Evolutionary conservation across 2,797 vertebrate genomes (phyloP).

Genomic region (Philypnodon macrostomus): DNA sequence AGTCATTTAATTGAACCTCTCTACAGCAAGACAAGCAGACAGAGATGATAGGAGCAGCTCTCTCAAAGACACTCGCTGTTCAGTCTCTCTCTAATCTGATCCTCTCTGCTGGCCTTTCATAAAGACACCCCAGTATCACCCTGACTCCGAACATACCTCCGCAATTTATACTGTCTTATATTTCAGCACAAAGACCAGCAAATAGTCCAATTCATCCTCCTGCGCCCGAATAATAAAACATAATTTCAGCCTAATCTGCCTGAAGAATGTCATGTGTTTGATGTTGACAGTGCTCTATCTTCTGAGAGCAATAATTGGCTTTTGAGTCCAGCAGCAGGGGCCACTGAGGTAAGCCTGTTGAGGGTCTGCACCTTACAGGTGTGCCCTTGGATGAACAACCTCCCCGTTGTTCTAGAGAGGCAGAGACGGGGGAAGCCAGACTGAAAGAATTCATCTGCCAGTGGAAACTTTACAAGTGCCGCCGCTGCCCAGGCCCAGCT

Average conservation of each 20-base stretch:
- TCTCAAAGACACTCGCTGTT: slow-evolving; percentile 88
- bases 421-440: slow-evolving; percentile 52
- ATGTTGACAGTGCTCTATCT: slow-evolving; percentile 92
- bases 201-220: slow-evolving; percentile 85
- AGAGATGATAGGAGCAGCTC: slow-evolving; percentile 86
- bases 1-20: slow-evolving; percentile 98
- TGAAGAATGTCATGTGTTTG: slow-evolving; percentile 92
- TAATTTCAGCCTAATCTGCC: slow-evolving; percentile 98
- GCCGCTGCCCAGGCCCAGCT: slow-evolving; percentile 53
- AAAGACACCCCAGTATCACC: slow-evolving; percentile 87
- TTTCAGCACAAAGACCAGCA: slow-evolving; percentile 89
- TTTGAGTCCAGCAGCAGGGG: slow-evolving; percentile 79
- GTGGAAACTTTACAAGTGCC: slow-evolving; percentile 78
- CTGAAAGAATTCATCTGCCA: slow-evolving; percentile 83
- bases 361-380: slow-evolving; percentile 87
- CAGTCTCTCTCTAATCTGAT: slow-evolving; percentile 92
- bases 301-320: slow-evolving; percentile 87
- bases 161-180: slow-evolving; percentile 93
- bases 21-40: slow-evolving; percentile 92
- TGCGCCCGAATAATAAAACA: slow-evolving; percentile 92
- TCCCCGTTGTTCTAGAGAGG: slow-evolving; percentile 82
- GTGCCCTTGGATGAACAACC: slow-evolving; percentile 85
- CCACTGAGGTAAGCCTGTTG: slow-evolving; percentile 83
- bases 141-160: slow-evolving; percentile 94
- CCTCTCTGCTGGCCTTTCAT: slow-evolving; percentile 88